These are phyloP conservation scores for Rhincodon typus DNA, from an alignment of 2,797 vertebrate genomes.

Conservation along the genomic window DNA sequence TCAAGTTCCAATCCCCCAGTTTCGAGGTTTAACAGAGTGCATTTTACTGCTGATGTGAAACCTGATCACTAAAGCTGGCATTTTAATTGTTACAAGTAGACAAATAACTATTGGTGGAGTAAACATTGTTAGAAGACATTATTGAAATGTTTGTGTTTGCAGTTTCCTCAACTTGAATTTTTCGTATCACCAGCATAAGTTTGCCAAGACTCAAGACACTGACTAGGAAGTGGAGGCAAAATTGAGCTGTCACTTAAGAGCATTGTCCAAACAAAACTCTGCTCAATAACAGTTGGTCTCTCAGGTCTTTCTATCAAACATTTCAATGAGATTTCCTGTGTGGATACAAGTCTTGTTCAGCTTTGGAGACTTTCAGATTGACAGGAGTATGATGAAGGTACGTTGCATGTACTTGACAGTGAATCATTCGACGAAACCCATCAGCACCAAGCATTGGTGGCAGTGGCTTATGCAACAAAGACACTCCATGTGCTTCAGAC, in stretches of 20 bases:
- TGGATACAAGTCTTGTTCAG: neutral
- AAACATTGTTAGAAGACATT: neutral
- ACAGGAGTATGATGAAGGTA: neutral
- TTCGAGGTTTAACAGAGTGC: neutral
- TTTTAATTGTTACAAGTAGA: neutral
- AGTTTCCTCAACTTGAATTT: neutral
- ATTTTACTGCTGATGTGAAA: neutral
- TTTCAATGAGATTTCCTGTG: neutral
- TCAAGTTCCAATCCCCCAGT: neutral
- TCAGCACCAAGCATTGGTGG: too few species aligned
- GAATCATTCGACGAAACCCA: neutral
- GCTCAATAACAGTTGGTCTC: neutral
- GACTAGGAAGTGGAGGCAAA: too few species aligned
- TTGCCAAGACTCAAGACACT: neutral
- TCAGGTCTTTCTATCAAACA: neutral
- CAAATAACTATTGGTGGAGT: neutral
- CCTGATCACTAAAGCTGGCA: neutral
- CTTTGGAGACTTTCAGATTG: neutral
- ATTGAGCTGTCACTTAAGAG: neutral
- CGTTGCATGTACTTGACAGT: neutral
- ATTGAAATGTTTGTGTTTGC: neutral
- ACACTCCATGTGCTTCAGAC: too few species aligned
- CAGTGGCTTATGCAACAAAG: too few species aligned
- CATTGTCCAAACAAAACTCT: neutral
- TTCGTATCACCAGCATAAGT: neutral